A percentile compares a stretch with the other conserved stretches of the same genome.
Evolutionary conservation across 2,797 vertebrate genomes (phyloP).

Genomic region (Coregonus ussuriensis): DNA sequence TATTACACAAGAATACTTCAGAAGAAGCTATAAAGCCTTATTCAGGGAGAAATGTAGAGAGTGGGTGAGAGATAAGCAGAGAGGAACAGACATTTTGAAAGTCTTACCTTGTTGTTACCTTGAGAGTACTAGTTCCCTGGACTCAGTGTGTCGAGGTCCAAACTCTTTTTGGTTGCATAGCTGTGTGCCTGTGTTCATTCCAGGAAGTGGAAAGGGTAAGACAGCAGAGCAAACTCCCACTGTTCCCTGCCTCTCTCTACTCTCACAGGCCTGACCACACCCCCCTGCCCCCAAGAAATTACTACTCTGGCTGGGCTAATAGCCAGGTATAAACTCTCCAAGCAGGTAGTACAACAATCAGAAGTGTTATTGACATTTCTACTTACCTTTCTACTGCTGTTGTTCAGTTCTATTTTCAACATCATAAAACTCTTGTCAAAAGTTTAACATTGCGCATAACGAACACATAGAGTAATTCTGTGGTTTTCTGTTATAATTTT

Average conservation of each 20-base stretch:
- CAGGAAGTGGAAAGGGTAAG: slow-evolving; percentile 60
- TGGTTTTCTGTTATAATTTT: too few species aligned
- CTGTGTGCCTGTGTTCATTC: slow-evolving; percentile 41
- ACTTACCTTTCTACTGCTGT: background rate
- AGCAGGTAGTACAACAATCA: slow-evolving; percentile 30
- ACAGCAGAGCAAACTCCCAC: slow-evolving; percentile 29
- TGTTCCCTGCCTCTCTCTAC: slow-evolving; percentile 23
- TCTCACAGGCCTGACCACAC: slow-evolving; percentile 47
- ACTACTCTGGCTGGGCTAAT: slow-evolving; percentile 8
- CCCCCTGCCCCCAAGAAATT: slow-evolving; percentile 53
- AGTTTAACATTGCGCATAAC: too few species aligned
- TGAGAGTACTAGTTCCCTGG: slow-evolving; percentile 7
- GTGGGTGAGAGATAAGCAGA: background rate
- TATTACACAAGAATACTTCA: background rate
- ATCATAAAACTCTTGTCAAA: too few species aligned
- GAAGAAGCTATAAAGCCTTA: background rate
- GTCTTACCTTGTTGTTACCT: background rate
- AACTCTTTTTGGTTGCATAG: slow-evolving; percentile 28
- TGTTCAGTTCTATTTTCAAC: background rate
- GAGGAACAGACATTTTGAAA: background rate
- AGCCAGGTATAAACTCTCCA: background rate
- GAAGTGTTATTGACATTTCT: slow-evolving; percentile 9
- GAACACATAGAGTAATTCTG: too few species aligned
- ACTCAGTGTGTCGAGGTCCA: slow-evolving; percentile 17
- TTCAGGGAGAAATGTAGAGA: background rate